Conservation (phyloP, 2,113 vertebrate species). For the Dicaeum eximium region DNA sequence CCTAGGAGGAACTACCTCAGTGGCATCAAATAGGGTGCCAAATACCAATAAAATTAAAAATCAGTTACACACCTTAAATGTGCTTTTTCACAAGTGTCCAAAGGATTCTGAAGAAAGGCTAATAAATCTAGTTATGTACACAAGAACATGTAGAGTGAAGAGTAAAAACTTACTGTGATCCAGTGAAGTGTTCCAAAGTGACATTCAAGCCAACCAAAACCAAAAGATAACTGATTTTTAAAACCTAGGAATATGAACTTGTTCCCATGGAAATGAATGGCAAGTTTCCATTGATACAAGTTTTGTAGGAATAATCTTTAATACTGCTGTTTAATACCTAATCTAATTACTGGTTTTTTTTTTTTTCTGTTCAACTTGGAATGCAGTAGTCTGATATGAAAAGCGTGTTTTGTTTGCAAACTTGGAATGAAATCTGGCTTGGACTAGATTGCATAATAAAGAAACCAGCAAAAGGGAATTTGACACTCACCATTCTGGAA, state of each 20-base stretch:
- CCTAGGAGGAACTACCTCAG: neutral
- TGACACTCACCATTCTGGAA: constrained; percentile 22
- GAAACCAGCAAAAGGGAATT: constrained; percentile 32
- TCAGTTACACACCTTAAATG: neutral
- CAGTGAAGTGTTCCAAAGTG: neutral
- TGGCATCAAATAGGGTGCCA: neutral
- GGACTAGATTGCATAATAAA: neutral
- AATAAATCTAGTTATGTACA: neutral
- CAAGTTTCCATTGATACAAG: neutral
- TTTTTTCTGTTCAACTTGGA: constrained; percentile 33
- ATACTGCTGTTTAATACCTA: neutral
- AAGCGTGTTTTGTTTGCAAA: constrained; percentile 33
- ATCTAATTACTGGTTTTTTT: neutral
- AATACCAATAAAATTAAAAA: neutral
- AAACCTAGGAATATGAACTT: neutral
- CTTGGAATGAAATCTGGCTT: constrained; percentile 22
- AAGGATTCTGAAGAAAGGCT: neutral
- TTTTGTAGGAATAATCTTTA: neutral
- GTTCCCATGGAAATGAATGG: neutral
- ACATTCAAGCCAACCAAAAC: neutral
- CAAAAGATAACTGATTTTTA: neutral
- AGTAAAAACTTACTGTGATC: neutral
- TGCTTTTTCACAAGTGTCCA: neutral
- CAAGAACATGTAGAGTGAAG: neutral
- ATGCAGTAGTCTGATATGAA: neutral